phyloP scores from a whole-genome alignment of 2,888 invertebrate genomes.

The Papilio elwesi region DNA sequence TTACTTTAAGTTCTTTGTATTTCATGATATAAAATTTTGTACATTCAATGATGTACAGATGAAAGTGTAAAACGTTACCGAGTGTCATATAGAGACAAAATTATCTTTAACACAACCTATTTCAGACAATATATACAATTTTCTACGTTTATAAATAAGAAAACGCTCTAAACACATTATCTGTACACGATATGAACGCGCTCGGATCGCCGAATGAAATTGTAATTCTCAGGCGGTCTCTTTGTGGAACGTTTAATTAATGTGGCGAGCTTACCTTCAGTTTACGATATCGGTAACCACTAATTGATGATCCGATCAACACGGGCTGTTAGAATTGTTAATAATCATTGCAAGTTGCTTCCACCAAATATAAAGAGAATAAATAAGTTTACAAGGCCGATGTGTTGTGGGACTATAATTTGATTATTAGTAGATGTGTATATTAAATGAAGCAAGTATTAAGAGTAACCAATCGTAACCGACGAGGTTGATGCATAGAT shows the following conservation, averaged over 20 bases:
- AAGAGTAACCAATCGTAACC: too few relatives aligned
- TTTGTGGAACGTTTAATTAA: slow-evolving; percentile 31
- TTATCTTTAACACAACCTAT: too few relatives aligned
- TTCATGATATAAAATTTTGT: background rate
- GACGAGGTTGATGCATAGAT: too few relatives aligned
- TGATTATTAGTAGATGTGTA: too few relatives aligned
- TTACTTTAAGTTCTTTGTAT: background rate
- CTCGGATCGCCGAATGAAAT: slow-evolving; percentile 15
- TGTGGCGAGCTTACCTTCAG: slow-evolving; percentile 27
- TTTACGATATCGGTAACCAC: slow-evolving; percentile 25
- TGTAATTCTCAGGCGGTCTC: slow-evolving; percentile 30
- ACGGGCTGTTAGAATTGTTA: slow-evolving; percentile 12
- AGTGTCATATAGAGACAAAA: too few relatives aligned
- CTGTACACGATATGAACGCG: background rate
- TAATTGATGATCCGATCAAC: slow-evolving; percentile 26
- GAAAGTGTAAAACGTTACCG: background rate
- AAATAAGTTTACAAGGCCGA: background rate
- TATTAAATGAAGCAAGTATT: too few relatives aligned
- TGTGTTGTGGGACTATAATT: too few relatives aligned
- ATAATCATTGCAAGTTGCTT: slow-evolving; percentile 17
- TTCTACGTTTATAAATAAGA: too few relatives aligned
- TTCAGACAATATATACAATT: too few relatives aligned
- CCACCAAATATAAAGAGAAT: background rate
- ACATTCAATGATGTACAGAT: background rate
- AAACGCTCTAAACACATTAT: too few relatives aligned